phyloP scores from a whole-genome alignment of 2,797 vertebrate species.

The Crax fasciolata region DNA sequence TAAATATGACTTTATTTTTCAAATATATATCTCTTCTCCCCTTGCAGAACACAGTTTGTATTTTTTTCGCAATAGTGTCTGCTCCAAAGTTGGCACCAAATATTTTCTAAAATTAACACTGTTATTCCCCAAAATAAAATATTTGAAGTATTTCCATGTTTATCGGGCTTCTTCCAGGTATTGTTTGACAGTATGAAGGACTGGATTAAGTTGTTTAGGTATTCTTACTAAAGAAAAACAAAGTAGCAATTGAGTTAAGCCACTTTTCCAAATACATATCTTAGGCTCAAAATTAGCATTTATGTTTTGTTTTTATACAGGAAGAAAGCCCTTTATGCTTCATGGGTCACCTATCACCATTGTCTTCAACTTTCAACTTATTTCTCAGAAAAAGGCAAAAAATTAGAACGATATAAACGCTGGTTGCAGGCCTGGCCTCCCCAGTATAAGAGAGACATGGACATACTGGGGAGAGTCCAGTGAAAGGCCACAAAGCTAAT shows the following conservation, averaged over 20 bases:
- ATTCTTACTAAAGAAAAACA: background rate
- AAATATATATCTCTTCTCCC: background rate
- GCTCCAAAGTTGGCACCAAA: background rate
- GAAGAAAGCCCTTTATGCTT: background rate
- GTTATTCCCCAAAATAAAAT: background rate
- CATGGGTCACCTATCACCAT: background rate
- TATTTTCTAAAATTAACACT: background rate
- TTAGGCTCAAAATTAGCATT: background rate
- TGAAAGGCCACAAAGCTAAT: background rate
- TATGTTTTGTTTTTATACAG: background rate
- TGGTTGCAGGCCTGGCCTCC: background rate
- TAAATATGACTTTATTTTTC: too few species aligned
- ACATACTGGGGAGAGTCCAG: background rate
- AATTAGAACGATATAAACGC: background rate
- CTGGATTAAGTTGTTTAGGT: background rate
- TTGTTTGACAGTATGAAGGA: background rate
- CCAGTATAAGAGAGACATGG: background rate
- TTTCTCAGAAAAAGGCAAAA: background rate
- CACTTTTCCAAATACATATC: background rate
- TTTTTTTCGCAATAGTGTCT: background rate
- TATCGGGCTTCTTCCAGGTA: constrained; percentile 15
- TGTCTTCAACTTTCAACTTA: background rate
- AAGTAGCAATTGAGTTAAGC: background rate
- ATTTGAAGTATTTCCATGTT: constrained; percentile 14
- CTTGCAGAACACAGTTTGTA: background rate